Percentiles rank a stretch among this genome's conserved stretches.
phyloP scores from a whole-genome alignment of 2,888 invertebrate species.

The Homarus gammarus region DNA sequence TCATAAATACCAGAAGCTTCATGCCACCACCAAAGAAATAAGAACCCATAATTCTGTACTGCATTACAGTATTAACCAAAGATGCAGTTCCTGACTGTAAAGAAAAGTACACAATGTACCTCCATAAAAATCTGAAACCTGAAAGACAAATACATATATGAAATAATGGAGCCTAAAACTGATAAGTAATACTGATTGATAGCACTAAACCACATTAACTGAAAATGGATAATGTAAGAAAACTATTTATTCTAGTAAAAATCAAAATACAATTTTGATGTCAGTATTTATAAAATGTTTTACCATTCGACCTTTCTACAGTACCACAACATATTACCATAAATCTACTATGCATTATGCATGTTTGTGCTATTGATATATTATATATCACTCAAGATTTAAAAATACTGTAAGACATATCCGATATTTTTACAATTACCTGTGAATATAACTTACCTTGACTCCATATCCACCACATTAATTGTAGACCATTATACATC shows the following conservation, averaged over 20 bases:
- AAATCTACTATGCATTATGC: neutral
- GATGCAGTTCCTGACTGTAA: neutral
- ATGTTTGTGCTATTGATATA: neutral
- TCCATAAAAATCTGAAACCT: neutral
- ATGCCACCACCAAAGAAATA: too few species aligned
- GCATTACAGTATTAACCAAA: too few species aligned
- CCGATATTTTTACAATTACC: too few species aligned
- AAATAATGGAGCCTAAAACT: neutral
- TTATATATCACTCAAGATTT: neutral
- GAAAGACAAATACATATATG: too few species aligned
- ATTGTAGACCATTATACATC: too few species aligned
- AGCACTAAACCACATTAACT: neutral
- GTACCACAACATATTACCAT: neutral
- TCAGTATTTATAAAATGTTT: neutral
- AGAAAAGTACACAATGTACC: neutral
- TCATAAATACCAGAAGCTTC: too few species aligned
- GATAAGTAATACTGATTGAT: neutral
- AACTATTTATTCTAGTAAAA: neutral
- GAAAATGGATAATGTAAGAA: neutral
- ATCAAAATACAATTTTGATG: neutral
- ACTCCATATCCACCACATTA: too few species aligned
- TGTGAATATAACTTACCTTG: neutral
- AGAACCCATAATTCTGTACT: too few species aligned
- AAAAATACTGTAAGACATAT: too few species aligned
- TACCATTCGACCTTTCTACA: neutral